Evolutionary conservation across 2,797 vertebrate species (phyloP).

Genomic region (Hozukius guyotensis): DNA sequence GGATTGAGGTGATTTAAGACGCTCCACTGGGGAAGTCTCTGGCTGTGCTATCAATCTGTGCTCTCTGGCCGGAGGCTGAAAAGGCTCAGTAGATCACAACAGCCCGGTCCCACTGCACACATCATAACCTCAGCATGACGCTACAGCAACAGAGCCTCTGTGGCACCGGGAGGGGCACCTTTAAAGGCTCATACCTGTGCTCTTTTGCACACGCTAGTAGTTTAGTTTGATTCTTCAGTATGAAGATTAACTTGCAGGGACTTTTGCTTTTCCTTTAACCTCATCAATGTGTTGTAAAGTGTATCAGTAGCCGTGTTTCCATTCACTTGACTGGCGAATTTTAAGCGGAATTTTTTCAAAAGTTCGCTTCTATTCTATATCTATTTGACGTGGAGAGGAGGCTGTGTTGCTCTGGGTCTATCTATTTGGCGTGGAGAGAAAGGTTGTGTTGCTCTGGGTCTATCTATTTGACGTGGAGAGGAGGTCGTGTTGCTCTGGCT

Average conservation of each 20-base stretch:
- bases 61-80: constrained; percentile 10
- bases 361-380: no score
- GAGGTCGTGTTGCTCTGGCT: accelerated
- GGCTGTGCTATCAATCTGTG: background rate
- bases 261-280: no score
- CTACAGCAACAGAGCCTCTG: background rate
- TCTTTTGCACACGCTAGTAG: background rate
- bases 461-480: no score
- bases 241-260: background rate
- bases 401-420: no score
- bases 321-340: no score
- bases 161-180: background rate
- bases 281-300: no score
- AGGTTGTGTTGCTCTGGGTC: no score
- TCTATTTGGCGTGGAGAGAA: no score
- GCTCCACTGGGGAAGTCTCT: background rate
- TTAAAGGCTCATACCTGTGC: background rate
- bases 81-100: constrained; percentile 17
- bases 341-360: no score
- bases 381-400: no score
- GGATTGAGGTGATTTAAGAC: constrained; percentile 31
- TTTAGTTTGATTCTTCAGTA: background rate
- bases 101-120: background rate
- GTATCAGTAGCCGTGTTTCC: no score
- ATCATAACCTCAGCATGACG: background rate